These are phyloP conservation scores for Paedocypris sp. DNA, from an alignment of 2,113 vertebrate genomes.

Conservation along the genomic window DNA sequence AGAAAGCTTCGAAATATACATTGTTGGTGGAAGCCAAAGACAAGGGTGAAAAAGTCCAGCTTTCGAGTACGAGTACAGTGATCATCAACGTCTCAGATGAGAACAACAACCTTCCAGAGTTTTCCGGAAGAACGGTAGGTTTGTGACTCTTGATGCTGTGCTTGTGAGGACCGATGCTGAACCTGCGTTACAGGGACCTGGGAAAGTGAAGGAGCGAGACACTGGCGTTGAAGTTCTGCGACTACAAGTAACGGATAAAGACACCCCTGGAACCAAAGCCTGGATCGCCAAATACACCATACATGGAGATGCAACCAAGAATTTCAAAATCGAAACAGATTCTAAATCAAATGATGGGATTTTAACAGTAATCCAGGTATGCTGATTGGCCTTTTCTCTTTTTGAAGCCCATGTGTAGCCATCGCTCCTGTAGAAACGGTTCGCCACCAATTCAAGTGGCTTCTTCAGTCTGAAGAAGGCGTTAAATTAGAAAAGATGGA, in stretches of 20 bases:
- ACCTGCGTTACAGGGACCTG: conserved; percentile 7
- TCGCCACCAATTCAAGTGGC: no score
- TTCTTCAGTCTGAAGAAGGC: no score
- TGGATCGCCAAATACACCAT: conserved; percentile 63
- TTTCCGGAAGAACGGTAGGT: conserved; percentile 42
- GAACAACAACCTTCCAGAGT: conserved; percentile 59
- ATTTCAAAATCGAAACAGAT: conserved; percentile 61
- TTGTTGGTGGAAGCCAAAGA: conserved; percentile 55
- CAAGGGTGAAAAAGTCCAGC: conserved; percentile 33
- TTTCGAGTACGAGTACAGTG: conserved; percentile 51
- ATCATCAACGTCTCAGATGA: conserved; percentile 50
- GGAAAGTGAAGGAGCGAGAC: conserved; percentile 25
- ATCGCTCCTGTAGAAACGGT: no score
- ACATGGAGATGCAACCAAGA: conserved; percentile 49
- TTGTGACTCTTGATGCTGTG: background rate
- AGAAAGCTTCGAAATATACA: conserved; percentile 53
- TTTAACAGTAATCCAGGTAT: conserved; percentile 66
- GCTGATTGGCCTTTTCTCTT: background rate
- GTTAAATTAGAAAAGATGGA: no score
- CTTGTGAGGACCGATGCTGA: background rate
- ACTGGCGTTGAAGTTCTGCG: conserved; percentile 38
- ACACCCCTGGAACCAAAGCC: conserved; percentile 47
- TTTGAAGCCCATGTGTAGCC: no score
- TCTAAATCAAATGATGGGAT: conserved; percentile 67
- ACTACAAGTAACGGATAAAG: conserved; percentile 59